Conservation (phyloP, 2,888 invertebrate genomes). For the Phyllotreta cruciferae region DNA sequence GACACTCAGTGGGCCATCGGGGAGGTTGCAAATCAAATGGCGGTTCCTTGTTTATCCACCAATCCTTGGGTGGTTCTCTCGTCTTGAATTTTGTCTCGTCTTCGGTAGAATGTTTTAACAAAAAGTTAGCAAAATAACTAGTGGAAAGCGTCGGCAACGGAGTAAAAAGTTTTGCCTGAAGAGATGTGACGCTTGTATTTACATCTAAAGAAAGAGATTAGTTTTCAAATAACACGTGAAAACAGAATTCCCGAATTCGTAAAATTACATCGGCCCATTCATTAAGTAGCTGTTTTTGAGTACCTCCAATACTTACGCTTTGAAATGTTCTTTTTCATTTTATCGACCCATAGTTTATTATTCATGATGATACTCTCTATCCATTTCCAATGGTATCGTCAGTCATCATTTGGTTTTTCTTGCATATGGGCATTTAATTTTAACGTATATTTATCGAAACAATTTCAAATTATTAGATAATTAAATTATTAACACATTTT, state of each 20-base stretch:
- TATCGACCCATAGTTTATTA: constrained; percentile 7
- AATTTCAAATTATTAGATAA: too few relatives aligned
- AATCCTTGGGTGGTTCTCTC: constrained; percentile 62
- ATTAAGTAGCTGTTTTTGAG: too few relatives aligned
- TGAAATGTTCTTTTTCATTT: constrained; percentile 2
- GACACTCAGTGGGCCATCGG: constrained; percentile 89
- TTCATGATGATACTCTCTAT: constrained; percentile 4
- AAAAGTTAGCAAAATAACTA: constrained; percentile 69
- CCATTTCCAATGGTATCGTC: neutral
- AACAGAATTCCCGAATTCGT: constrained; percentile 1
- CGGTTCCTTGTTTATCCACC: constrained; percentile 61
- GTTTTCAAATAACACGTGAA: neutral
- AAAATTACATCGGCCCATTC: neutral
- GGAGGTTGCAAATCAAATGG: constrained; percentile 74
- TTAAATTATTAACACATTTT: too few relatives aligned
- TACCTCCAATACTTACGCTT: neutral
- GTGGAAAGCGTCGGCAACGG: constrained; percentile 52
- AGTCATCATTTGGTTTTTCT: neutral
- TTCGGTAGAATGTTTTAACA: constrained; percentile 65
- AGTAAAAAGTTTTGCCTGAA: constrained; percentile 74
- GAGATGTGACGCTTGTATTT: constrained; percentile 65
- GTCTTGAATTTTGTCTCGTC: constrained; percentile 52
- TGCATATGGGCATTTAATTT: constrained; percentile 1
- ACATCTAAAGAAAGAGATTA: constrained; percentile 37
- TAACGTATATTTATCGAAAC: neutral